A percentile compares a stretch with the other conserved stretches of the same genome.
Evolutionary conservation across 2,888 invertebrate genomes (phyloP).

Genomic region (Tetranychus piercei): DNA sequence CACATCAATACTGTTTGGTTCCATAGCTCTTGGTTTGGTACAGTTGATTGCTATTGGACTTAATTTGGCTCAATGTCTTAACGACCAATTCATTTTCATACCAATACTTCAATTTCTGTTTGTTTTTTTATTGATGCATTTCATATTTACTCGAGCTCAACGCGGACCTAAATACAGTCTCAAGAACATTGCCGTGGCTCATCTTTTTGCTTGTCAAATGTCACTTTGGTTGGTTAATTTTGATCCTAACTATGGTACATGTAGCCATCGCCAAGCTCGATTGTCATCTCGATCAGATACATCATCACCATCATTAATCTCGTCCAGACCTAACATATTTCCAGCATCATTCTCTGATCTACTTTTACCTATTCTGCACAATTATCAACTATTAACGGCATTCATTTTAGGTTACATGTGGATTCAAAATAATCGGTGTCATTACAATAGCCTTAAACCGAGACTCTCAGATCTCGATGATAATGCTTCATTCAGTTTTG

Average conservation of each 20-base stretch:
- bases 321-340: neutral
- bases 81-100: constrained; percentile 16
- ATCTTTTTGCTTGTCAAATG: constrained; percentile 19
- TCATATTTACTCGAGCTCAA: constrained; percentile 17
- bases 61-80: constrained; percentile 15
- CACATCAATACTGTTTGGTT: constrained; percentile 19
- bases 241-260: neutral
- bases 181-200: constrained; percentile 20
- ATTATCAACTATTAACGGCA: constrained; percentile 20
- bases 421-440: constrained; percentile 20
- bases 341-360: constrained; percentile 10
- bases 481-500: neutral
- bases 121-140: constrained; percentile 20
- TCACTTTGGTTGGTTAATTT: constrained; percentile 20
- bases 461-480: constrained; percentile 16
- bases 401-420: constrained; percentile 21
- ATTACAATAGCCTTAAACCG: constrained; percentile 14
- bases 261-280: neutral
- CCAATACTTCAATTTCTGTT: constrained; percentile 20
- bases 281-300: neutral
- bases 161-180: constrained; percentile 13
- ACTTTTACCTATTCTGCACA: constrained; percentile 15
- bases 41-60: constrained; percentile 18
- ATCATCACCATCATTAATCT: neutral
- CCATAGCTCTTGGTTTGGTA: constrained; percentile 18